These are phyloP conservation scores for Lepus europaeus DNA, from an alignment of 2,113 vertebrate species.

Conservation along the genomic window DNA sequence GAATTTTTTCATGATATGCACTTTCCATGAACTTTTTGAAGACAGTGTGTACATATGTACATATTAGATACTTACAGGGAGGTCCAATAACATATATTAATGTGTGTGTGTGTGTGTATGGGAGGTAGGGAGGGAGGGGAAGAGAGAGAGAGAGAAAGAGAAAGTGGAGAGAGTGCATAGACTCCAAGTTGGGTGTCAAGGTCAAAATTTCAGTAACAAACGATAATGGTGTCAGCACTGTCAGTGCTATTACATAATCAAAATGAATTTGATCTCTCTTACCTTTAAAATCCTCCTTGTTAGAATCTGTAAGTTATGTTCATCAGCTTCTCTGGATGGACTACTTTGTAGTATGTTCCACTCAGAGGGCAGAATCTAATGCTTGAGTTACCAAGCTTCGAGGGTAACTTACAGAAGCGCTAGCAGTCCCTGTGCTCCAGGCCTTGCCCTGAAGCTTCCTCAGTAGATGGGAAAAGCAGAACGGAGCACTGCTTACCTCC, in stretches of 20 bases:
- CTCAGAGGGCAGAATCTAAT: neutral
- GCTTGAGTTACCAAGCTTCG: neutral
- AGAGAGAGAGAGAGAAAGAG: neutral
- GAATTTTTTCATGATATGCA: too few relatives aligned
- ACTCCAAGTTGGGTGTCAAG: neutral
- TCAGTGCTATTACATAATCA: neutral
- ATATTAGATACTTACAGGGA: neutral
- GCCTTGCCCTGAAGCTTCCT: neutral
- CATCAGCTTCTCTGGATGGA: neutral
- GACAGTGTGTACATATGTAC: neutral
- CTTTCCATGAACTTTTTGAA: too few relatives aligned
- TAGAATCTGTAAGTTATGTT: neutral
- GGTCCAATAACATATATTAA: neutral
- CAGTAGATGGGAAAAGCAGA: neutral
- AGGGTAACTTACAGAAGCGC: neutral
- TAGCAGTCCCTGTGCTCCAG: neutral
- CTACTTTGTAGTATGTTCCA: neutral
- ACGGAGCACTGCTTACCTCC: conserved; percentile 90
- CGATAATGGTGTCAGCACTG: neutral
- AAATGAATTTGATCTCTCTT: neutral
- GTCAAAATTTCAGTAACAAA: neutral
- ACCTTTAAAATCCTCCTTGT: neutral
- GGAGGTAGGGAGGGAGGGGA: neutral
- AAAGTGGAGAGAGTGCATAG: neutral
- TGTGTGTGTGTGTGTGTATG: neutral